Percentiles rank a stretch among this genome's conserved stretches.
Evolutionary conservation across 2,113 vertebrate species (phyloP).

Genomic region (Notothenia coriiceps): DNA sequence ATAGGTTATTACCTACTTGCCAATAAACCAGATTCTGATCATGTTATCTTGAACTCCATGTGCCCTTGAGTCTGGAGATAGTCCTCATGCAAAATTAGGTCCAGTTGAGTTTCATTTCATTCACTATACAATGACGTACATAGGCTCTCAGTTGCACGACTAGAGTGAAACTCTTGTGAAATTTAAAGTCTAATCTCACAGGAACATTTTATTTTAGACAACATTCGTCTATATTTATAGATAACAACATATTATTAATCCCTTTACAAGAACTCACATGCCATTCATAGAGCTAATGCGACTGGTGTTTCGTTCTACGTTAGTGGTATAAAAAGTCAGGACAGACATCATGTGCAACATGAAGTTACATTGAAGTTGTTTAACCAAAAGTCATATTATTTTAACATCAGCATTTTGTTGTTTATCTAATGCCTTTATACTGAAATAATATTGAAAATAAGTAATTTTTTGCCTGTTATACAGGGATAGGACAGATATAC

Average conservation of each 20-base stretch:
- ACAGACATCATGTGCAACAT: not conserved
- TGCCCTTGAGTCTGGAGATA: not conserved
- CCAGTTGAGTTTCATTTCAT: constrained; percentile 4
- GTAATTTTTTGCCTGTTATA: no score
- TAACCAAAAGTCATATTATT: not conserved
- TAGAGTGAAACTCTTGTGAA: not conserved
- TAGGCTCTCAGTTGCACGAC: not conserved
- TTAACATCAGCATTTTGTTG: not conserved
- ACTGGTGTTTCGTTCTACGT: not conserved
- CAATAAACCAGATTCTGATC: no score
- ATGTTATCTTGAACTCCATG: not conserved
- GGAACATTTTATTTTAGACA: not conserved
- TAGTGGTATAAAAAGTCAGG: not conserved
- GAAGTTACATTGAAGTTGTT: not conserved
- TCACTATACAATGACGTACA: not conserved
- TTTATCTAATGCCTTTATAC: not conserved
- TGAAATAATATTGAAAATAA: no score
- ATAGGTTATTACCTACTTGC: no score
- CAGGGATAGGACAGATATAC: no score
- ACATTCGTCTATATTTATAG: not conserved
- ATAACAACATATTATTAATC: not conserved
- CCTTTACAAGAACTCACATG: not conserved
- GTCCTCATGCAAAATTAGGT: not conserved
- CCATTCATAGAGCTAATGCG: not conserved
- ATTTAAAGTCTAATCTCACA: no score